These are phyloP conservation scores for Caenorhabditis becei DNA, from an alignment of 2,888 invertebrate genomes.

Conservation along the genomic window DNA sequence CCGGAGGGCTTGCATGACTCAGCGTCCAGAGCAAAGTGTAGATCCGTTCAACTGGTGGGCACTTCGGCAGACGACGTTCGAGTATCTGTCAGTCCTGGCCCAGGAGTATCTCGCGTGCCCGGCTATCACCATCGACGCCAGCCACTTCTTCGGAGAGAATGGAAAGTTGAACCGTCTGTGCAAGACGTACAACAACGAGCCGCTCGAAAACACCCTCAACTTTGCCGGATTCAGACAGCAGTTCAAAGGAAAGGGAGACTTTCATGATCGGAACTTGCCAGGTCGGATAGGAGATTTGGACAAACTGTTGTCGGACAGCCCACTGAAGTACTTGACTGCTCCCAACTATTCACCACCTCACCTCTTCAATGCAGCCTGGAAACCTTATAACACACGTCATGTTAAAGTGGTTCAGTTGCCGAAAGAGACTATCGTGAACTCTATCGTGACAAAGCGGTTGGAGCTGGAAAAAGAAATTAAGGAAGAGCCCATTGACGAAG, in stretches of 20 bases:
- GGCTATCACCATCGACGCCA: conserved; percentile 32
- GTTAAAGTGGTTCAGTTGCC: too few relatives aligned
- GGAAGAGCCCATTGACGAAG: background rate
- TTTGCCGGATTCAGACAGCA: conserved; percentile 9
- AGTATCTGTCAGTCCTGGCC: background rate
- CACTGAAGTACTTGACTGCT: too few relatives aligned
- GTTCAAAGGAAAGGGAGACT: background rate
- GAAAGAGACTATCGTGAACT: too few relatives aligned
- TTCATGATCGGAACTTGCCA: background rate
- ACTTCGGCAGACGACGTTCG: background rate
- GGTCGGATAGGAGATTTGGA: too few relatives aligned
- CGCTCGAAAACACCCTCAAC: conserved; percentile 5
- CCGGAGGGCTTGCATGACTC: background rate
- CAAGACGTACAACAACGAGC: background rate
- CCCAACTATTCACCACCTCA: too few relatives aligned
- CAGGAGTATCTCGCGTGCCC: conserved; percentile 18
- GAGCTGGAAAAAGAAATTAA: background rate
- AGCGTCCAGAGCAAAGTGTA: background rate
- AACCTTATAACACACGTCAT: too few relatives aligned
- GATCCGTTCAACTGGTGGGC: conserved; percentile 27
- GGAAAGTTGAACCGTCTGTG: conserved; percentile 17
- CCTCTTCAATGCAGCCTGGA: too few relatives aligned
- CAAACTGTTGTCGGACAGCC: background rate
- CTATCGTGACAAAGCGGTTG: too few relatives aligned
- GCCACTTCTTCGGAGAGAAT: conserved; percentile 13